phyloP scores from a whole-genome alignment of 2,888 invertebrate genomes.

The Abscondita cerata region DNA sequence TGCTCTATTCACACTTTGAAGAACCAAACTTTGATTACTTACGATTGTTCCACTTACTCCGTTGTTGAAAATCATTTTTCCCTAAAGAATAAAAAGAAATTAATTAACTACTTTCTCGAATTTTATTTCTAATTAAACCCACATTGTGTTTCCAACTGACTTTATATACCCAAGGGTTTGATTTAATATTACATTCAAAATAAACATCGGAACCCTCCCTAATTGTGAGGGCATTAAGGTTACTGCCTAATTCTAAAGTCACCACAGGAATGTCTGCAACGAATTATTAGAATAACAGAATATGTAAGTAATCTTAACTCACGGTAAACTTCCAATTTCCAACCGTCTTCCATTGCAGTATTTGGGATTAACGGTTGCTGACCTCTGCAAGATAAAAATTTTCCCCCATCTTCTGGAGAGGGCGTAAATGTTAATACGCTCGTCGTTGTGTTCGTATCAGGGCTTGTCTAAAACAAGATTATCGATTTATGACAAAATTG shows the following conservation, averaged over 20 bases:
- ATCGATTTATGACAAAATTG: no score
- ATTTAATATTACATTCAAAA: constrained; percentile 89
- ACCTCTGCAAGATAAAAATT: constrained; percentile 77
- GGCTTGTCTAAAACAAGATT: constrained; percentile 61
- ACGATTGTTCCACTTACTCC: constrained; percentile 81
- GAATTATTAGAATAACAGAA: constrained; percentile 18
- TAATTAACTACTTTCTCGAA: not conserved
- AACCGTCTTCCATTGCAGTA: constrained; percentile 78
- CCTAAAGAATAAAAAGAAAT: constrained; percentile 61
- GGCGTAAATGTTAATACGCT: constrained; percentile 80
- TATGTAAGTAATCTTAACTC: constrained; percentile 59
- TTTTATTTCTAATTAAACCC: constrained; percentile 54
- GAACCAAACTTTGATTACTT: constrained; percentile 86
- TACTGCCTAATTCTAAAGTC: constrained; percentile 81
- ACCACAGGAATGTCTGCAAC: constrained; percentile 83
- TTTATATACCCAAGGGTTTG: constrained; percentile 84
- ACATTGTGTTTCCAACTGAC: constrained; percentile 81
- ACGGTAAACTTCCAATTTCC: constrained; percentile 86
- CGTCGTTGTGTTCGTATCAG: constrained; percentile 77
- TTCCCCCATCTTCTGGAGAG: constrained; percentile 80
- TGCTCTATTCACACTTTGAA: constrained; percentile 80
- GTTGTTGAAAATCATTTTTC: constrained; percentile 79
- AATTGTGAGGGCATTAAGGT: constrained; percentile 78
- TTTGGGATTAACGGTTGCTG: constrained; percentile 78
- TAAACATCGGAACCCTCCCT: constrained; percentile 90